Evolutionary conservation across 1,140 invertebrate genomes (phyloP), one percentile per base, ranked within the genome.

Genomic region (Drosophila lacteicornis): DNA sequence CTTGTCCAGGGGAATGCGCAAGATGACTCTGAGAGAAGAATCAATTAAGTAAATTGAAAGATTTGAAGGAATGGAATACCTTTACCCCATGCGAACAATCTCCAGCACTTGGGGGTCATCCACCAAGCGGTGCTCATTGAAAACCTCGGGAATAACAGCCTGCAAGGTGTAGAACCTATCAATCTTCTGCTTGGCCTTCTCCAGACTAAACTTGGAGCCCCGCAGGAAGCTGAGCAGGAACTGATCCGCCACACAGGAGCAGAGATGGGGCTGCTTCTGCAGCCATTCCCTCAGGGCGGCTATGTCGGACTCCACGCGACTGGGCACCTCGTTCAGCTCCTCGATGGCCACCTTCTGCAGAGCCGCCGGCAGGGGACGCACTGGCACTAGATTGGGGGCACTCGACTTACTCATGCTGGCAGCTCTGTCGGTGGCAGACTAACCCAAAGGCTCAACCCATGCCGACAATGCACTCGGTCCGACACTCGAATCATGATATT

Each of bases 141-240:
- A 93, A 25, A 94, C 88, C 69, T 96, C 95, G 0, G 95, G 95
- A 9, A 95, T 92, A 12, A 94, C 86, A 0, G 93, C 92, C 78
- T 94, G 93, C 47, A 96, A 85, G 3, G 95, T 95, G 76, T 95
- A 95, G 90, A 94, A 95, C 86, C 94, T 93, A 82, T 96, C 95
- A 4, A 96, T 77, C 79, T 95, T 96, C 73, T 94, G 92, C 87
- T 96, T 96, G 25, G 94, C 94, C 57, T 93, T 93, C 83, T 96
- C 95, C 74, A 96, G 85, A 75, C 95, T 96, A 84, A 95, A 96
- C 91, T 96, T 96, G 61, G 94, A 94, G 27, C 95, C 95, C 3
- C 95, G 93, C 43, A 96, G 86, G 84, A 96, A 95, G 43, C 93
- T 93, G 25, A 95, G 75, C 8, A 96, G 74, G 91, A 94, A 95